Base-by-base conservation (phyloP, 2,797 vertebrate genomes). In the Megalops cyprinoides region DNA sequence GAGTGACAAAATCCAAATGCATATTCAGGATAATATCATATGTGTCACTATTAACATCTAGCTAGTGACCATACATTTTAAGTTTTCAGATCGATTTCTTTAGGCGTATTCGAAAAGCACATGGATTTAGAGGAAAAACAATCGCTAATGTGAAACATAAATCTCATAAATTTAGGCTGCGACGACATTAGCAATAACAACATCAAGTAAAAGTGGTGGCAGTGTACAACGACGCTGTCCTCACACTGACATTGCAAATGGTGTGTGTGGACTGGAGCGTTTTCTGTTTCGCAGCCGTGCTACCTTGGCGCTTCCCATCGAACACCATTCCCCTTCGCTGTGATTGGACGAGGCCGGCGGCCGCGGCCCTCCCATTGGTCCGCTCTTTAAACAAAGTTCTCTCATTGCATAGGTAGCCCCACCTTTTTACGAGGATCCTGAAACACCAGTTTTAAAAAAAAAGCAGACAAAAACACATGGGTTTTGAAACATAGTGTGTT, bases 341-440 rank as follows among this genome's bases (percentile, higher is more conserved):
- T 60, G 51, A 80, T 80, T 80, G 79, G 79, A 28, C 44, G 7
- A 25, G 15, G 5, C 42, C 8, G 9, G 18, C 42, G 15, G 48
- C 34, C 15, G 51, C n/a, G 9, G 6, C 25, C 58, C 18, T 60
- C 39, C 28, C 25, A 80, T 80, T 80, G 51, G 79, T 58, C 69
- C 10, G 9, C 42, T 58, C 71, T 58, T 58, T 58, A 60, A 80
- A 79, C 67, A 56, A 79, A 80, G 53, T 74, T 56, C 15, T 14
- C 34, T 60, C 69, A 55, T 80, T 80, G 15, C 69, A 80, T 56
- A 42, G 67, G 39, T 80, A 14, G 53, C 53, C 42, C 69, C 79
- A 25, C 79, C 79, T 58, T 34, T 67, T 80, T 80, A 80, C 79
- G 58, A 80, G 67, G 37, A 74, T 58, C 79, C 48, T 58, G 73